Evolutionary conservation across 2,797 vertebrate species (phyloP).

Genomic region (Acipenser oxyrinchus): DNA sequence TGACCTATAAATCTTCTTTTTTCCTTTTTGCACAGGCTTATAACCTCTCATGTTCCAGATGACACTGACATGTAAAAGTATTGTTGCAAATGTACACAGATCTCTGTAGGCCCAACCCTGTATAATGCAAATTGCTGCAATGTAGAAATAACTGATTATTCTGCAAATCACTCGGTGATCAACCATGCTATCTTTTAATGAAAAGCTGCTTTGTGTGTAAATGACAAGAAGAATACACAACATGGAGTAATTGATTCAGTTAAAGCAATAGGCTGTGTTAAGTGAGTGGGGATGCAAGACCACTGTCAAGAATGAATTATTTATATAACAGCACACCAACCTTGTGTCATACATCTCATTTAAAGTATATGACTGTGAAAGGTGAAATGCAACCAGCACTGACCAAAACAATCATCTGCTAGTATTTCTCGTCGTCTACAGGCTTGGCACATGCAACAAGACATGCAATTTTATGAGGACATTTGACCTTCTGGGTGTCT

Average conservation of each 20-base stretch:
- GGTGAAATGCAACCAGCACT: conserved; percentile 1
- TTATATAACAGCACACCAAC: not conserved
- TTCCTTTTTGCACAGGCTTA: too few species aligned
- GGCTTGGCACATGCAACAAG: not conserved
- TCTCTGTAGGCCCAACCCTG: too few species aligned
- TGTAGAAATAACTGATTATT: not conserved
- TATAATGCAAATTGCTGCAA: not conserved
- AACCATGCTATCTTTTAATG: too few species aligned
- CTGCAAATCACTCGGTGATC: too few species aligned
- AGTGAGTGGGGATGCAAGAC: not conserved
- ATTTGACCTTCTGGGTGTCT: not conserved
- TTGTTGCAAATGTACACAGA: too few species aligned
- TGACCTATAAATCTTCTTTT: too few species aligned
- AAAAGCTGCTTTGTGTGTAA: not conserved
- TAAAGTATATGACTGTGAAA: not conserved
- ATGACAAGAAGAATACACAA: not conserved
- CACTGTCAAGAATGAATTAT: not conserved
- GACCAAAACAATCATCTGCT: conserved; percentile 1
- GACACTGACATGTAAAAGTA: too few species aligned
- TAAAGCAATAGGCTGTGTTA: too few species aligned
- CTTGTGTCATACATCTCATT: not conserved
- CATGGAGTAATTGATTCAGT: not conserved
- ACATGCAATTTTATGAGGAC: conserved; percentile 4
- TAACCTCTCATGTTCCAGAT: not conserved
- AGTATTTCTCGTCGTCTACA: not conserved